Evolutionary conservation across 2,113 vertebrate species (phyloP).

Genomic region (Brachyistius frenatus): DNA sequence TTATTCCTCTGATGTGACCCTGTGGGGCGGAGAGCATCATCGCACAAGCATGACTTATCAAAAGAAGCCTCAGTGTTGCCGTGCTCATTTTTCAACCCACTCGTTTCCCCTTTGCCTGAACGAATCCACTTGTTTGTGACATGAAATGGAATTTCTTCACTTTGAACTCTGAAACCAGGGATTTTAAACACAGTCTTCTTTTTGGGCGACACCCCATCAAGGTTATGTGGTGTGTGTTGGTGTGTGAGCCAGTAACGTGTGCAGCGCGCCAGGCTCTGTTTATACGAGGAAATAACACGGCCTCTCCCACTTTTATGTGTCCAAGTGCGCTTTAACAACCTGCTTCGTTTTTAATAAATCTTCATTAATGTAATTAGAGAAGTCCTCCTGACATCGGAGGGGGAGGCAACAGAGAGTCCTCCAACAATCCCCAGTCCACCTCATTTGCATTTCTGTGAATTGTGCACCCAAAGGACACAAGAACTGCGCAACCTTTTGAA

Average conservation of each 20-base stretch:
- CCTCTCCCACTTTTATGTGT: constrained; percentile 46
- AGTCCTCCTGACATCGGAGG: constrained; percentile 14
- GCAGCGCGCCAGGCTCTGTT: constrained; percentile 25
- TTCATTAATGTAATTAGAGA: constrained; percentile 45
- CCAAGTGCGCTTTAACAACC: constrained; percentile 38
- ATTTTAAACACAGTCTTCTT: constrained; percentile 48
- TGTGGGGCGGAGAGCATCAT: constrained; percentile 24
- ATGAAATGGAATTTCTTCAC: constrained; percentile 45
- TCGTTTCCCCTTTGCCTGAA: constrained; percentile 37
- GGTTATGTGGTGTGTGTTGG: constrained; percentile 27
- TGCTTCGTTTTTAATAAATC: constrained; percentile 42
- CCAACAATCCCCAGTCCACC: neutral
- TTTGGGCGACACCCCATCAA: constrained; percentile 23
- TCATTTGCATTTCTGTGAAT: neutral
- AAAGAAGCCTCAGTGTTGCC: constrained; percentile 39
- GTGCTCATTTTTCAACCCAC: constrained; percentile 51
- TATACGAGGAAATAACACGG: constrained; percentile 27
- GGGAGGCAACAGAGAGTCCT: neutral
- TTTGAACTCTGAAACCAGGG: constrained; percentile 56
- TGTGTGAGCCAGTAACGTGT: constrained; percentile 21
- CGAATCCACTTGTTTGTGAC: constrained; percentile 50
- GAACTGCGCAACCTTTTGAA: too few relatives aligned
- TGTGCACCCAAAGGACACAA: neutral
- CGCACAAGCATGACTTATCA: constrained; percentile 54
- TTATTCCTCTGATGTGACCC: constrained; percentile 54